Evolutionary conservation across 1,140 invertebrate species (phyloP), one percentile per base, ranked within the genome.

Genomic region (Phenacoccus solenopsis): DNA sequence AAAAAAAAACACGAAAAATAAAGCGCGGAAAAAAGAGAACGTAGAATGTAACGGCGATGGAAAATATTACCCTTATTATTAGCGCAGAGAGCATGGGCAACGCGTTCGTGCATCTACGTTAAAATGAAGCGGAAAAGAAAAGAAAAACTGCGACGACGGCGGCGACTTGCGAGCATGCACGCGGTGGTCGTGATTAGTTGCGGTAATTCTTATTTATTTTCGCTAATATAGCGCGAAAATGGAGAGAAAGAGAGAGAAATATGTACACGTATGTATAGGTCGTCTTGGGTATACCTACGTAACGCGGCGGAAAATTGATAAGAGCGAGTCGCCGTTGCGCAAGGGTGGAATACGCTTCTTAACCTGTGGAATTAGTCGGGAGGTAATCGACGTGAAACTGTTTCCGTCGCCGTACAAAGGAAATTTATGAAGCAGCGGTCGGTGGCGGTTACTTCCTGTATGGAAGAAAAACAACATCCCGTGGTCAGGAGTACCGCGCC

Each of bases 391-490:
- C 38, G 38, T 49, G 38, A 49, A 49, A 49, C 38, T 49, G 38
- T 49, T 49, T 49, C 38, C 38, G 38, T 49, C 38, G 38, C 38
- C 4, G 38, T 5, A 16, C 16, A 49, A 49, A 49, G 12, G 38
- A 49, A 49, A 49, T 49, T 49, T 49, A 49, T 49, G 38, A 49
- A 49, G 2, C 38, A 32, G 30, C 30, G 30, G 13, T 7, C 30
- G 30, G 30, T 13, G 38, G 38, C 38, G 16, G 3, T 9, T 10
- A 49, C 38, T 49, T 49, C 38, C 38, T 49, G 13, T 49, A 49
- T 49, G 38, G 38, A 49, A 49, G 38, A 49, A 49, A 49, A 49
- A 49, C 38, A 49, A 49, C 38, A 49, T 49, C 38, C 38, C 38
- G 38, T 49, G 5, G 38, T 13, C 13, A 5, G 30, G 5, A n/a